Evolutionary conservation across 1,140 invertebrate species (phyloP).

Genomic region (Dendroctonus ponderosae): DNA sequence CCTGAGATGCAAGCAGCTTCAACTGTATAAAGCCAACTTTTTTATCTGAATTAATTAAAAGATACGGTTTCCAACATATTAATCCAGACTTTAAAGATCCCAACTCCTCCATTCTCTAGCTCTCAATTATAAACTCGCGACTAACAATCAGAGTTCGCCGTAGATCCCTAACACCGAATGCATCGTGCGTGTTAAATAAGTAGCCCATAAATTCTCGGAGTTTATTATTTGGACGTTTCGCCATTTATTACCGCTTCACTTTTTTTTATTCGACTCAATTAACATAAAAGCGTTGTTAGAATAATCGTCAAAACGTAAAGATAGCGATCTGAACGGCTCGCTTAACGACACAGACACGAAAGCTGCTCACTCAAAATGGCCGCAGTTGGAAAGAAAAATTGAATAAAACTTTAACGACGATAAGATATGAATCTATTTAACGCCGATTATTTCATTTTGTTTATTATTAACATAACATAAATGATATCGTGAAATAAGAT

Average conservation of each 20-base stretch:
- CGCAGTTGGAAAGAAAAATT: not conserved
- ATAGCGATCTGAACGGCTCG: constrained; percentile 25
- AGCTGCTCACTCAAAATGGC: constrained; percentile 10
- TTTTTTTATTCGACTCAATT: constrained; percentile 29
- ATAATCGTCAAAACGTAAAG: constrained; percentile 30
- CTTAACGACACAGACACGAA: constrained; percentile 26
- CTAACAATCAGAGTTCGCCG: not conserved
- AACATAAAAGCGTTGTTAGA: constrained; percentile 33
- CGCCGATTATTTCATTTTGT: too few species aligned
- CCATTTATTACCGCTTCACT: constrained; percentile 23
- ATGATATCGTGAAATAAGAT: too few species aligned
- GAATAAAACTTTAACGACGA: too few species aligned
- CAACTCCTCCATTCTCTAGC: too few species aligned
- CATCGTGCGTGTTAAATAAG: constrained; percentile 18
- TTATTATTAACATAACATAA: too few species aligned
- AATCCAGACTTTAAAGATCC: too few species aligned
- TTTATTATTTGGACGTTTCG: constrained; percentile 23
- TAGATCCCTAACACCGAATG: constrained; percentile 1
- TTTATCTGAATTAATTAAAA: too few species aligned
- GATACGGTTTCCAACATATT: too few species aligned
- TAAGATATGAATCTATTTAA: too few species aligned
- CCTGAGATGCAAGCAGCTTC: too few species aligned
- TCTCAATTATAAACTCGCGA: too few species aligned
- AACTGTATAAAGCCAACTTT: too few species aligned
- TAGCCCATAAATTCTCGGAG: constrained; percentile 17